Base-by-base conservation (phyloP, 1,140 invertebrate genomes). In the Periplaneta americana region DNA sequence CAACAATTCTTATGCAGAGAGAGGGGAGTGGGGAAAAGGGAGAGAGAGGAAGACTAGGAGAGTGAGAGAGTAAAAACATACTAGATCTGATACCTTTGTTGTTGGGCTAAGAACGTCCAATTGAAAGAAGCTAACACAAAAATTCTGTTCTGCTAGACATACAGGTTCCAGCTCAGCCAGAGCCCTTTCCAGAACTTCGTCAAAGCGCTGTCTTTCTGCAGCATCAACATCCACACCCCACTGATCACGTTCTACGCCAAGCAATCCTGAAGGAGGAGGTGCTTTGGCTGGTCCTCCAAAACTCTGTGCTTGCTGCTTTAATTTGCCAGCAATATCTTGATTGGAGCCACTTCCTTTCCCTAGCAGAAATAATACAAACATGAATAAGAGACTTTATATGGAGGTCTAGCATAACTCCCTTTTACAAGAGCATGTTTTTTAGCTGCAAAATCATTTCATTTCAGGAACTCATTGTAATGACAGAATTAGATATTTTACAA, bases 141-240 rank as follows among this genome's bases (percentile, higher is more conserved):
- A 99, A 83, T 97, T 94, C 89, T 99, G 98, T 88, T 99, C 98
- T 32, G 95, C 94, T 57, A 98, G 90, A 87, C 98, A 98, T 82
- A 98, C 93, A 34, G 96, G 96, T 87, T 98, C 97, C 77, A 99
- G 90, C 86, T 98, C 95, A 75, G 93, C 94, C 13, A 99, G 88
- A 31, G 98, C 93, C 86, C 93, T 92, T 86, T 97, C 95, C 74
- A 97, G 89, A 28, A 96, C 90, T 75, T 92, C 91, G 86, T 96
- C 94, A 87, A 94, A 94, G 82, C 90, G 87, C 81, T 90, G 87
- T 78, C 92, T 87, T 82, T 91, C 91, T 48, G 88, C 86, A 28
- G 90, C 85, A 84, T 92, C 92, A 15, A 90, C 86, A 82, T 90
- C 92, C 33, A 90, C 88, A 13, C 90, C 88, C 90, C 88, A 92